Evolutionary conservation across 2,888 invertebrate genomes (phyloP).

Genomic region (Cancer borealis): DNA sequence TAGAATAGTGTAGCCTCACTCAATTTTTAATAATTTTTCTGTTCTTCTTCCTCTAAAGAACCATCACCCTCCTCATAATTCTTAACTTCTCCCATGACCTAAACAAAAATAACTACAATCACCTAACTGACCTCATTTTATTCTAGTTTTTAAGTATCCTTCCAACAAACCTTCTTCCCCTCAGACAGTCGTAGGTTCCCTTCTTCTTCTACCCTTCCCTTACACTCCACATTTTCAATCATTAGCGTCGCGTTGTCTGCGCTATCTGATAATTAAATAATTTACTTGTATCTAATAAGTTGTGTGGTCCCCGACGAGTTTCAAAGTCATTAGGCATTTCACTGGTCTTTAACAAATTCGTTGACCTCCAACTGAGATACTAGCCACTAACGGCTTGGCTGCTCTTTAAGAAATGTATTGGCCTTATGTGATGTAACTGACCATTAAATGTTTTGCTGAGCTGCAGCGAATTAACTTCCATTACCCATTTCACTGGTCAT

Average conservation of each 20-base stretch:
- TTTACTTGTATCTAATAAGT: slow-evolving; percentile 40
- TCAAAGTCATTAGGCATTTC: background rate
- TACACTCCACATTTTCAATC: slow-evolving; percentile 16
- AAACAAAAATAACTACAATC: background rate
- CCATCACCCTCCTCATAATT: background rate
- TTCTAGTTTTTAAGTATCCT: background rate
- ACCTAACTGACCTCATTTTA: background rate
- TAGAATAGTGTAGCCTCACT: background rate
- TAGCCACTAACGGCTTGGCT: slow-evolving; percentile 8
- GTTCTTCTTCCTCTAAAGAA: background rate
- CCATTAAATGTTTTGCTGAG: background rate
- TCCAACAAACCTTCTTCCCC: background rate
- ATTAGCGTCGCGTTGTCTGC: slow-evolving; percentile 25
- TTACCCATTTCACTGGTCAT: slow-evolving; percentile 11
- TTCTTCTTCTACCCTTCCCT: background rate
- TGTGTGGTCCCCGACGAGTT: background rate
- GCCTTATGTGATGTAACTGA: slow-evolving; percentile 2
- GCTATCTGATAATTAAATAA: background rate
- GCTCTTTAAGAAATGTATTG: slow-evolving; percentile 1
- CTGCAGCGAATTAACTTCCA: background rate
- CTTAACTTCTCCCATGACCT: background rate
- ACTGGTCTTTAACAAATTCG: slow-evolving; percentile 37
- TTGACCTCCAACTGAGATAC: background rate
- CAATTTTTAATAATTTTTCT: background rate
- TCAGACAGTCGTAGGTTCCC: background rate